Conservation (phyloP, 2,888 invertebrate genomes). For the Cordylochernes scorpioides region DNA sequence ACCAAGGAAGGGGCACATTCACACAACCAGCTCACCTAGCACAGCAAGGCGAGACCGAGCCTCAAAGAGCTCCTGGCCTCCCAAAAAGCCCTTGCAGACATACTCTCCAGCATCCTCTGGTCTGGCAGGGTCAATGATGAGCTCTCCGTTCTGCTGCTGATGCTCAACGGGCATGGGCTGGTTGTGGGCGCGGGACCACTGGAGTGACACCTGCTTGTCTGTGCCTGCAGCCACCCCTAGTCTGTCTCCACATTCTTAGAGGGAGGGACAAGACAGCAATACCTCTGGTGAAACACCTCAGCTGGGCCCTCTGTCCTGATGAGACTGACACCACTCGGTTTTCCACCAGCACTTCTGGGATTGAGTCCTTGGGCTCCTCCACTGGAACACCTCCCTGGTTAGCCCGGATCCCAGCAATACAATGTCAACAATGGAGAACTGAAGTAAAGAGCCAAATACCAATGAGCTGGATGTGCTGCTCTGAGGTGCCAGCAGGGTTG, state of each 20-base stretch:
- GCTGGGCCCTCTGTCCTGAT: slow-evolving; percentile 31
- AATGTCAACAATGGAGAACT: no score
- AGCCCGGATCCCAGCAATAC: no score
- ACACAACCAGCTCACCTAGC: slow-evolving; percentile 26
- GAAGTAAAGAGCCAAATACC: no score
- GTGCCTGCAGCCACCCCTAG: slow-evolving; percentile 7
- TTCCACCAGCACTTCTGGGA: slow-evolving; percentile 13
- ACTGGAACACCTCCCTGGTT: no score
- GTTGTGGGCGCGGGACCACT: slow-evolving; percentile 45
- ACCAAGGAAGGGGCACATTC: no score
- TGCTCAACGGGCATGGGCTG: slow-evolving; percentile 26
- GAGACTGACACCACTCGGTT: slow-evolving; percentile 25
- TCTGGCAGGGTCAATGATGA: slow-evolving; percentile 33
- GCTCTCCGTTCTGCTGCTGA: slow-evolving; percentile 24
- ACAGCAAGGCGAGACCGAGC: slow-evolving; percentile 31
- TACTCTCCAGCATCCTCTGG: slow-evolving; percentile 41
- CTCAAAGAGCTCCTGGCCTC: slow-evolving; percentile 30
- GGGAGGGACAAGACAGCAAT: slow-evolving; percentile 10
- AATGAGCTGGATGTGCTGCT: slow-evolving; percentile 34
- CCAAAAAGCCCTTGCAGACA: no score
- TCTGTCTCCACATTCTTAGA: neutral
- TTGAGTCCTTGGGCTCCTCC: slow-evolving; percentile 9
- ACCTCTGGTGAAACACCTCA: slow-evolving; percentile 30
- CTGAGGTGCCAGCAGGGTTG: slow-evolving; percentile 35
- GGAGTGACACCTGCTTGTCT: slow-evolving; percentile 20